Evolutionary conservation across 2,113 vertebrate genomes (phyloP).

Genomic region (Seriola dumerili): DNA sequence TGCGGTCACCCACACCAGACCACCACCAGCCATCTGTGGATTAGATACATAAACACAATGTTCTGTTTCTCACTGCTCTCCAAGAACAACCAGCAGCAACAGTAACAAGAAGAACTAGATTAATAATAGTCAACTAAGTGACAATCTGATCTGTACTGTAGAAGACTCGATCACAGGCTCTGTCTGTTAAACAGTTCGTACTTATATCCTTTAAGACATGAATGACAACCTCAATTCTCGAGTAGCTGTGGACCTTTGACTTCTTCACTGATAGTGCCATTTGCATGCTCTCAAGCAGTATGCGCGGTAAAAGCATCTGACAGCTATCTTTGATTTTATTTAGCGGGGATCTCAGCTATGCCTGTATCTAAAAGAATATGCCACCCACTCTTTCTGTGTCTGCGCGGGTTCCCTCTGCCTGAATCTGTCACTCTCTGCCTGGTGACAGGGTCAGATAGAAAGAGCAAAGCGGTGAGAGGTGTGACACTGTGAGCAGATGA

Average conservation of each 20-base stretch:
- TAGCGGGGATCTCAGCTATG: conserved; percentile 63
- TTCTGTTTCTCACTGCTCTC: conserved; percentile 1
- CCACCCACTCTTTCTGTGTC: conserved; percentile 65
- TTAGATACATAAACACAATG: conserved; percentile 47
- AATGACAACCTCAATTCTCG: conserved; percentile 71
- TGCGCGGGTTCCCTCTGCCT: conserved; percentile 40
- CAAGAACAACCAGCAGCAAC: neutral
- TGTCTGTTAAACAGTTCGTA: conserved; percentile 51
- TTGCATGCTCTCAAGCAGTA: conserved; percentile 71
- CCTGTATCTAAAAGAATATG: conserved; percentile 62
- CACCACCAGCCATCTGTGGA: conserved; percentile 57
- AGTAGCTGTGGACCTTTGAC: conserved; percentile 76
- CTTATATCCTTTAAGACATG: conserved; percentile 57
- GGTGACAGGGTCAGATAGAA: conserved; percentile 80
- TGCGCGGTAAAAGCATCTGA: conserved; percentile 74
- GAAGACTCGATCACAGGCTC: conserved; percentile 21
- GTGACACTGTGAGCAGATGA: conserved; percentile 78
- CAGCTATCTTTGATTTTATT: conserved; percentile 79
- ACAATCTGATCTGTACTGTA: conserved; percentile 6
- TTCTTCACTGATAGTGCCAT: conserved; percentile 73
- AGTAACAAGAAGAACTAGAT: neutral
- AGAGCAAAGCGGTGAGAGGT: conserved; percentile 76
- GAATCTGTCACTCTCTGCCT: conserved; percentile 60
- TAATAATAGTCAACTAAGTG: too few species aligned
- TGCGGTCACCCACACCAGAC: conserved; percentile 51